phyloP scores from a whole-genome alignment of 2,113 vertebrate genomes.

The Silurus glanis region DNA sequence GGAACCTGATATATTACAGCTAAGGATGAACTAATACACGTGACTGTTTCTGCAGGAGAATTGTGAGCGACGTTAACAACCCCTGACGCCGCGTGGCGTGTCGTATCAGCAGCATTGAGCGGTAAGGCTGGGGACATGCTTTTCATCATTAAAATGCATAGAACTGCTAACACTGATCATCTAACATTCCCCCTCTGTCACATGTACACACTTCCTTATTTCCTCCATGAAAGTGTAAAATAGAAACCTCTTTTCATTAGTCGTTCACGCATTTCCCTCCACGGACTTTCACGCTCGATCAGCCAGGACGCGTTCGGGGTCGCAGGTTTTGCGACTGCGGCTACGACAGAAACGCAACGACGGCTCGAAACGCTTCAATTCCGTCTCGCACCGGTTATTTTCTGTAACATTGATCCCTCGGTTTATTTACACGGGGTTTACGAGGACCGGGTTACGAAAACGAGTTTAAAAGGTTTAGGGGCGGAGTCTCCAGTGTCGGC shows the following conservation, averaged over 20 bases:
- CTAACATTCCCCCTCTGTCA: not conserved
- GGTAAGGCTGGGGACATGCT: not conserved
- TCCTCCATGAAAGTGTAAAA: not conserved
- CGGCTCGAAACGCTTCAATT: not conserved
- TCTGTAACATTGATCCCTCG: not conserved
- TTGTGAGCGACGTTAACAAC: not conserved
- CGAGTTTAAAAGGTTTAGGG: not conserved
- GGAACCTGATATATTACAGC: not conserved
- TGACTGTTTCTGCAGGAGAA: not conserved
- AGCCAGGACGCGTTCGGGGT: not conserved
- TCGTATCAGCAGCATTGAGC: not conserved
- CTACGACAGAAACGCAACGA: not conserved
- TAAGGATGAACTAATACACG: not conserved
- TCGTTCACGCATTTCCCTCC: not conserved
- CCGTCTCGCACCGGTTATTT: not conserved
- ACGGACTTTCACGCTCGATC: not conserved
- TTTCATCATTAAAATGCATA: not conserved
- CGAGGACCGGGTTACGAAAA: not conserved
- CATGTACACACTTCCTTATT: not conserved
- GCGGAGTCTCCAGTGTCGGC: not conserved
- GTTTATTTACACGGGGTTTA: not conserved
- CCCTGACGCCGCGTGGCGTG: not conserved
- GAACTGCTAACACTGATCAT: slow-evolving; percentile 4
- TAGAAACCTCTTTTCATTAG: not conserved
- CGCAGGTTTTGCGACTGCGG: not conserved